These are phyloP conservation scores for Xenops minutus DNA, from an alignment of 2,797 vertebrate species.

Conservation along the genomic window DNA sequence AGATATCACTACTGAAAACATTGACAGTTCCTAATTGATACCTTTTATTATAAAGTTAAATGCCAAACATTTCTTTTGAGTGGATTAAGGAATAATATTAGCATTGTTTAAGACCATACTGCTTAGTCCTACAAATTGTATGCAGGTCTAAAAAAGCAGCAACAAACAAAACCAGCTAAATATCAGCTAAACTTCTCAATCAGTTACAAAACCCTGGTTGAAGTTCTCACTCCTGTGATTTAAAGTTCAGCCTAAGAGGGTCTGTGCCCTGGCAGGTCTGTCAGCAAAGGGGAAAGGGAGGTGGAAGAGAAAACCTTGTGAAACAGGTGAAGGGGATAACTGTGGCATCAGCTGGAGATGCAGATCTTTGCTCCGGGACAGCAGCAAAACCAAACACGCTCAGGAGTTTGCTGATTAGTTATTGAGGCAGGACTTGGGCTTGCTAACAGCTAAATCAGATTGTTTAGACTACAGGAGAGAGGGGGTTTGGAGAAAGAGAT, in stretches of 20 bases:
- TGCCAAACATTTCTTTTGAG: constrained; percentile 72
- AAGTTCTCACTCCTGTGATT: constrained; percentile 43
- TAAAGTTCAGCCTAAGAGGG: constrained; percentile 42
- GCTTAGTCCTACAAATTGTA: constrained; percentile 36
- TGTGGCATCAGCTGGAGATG: neutral
- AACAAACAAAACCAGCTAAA: neutral
- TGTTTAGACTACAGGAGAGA: constrained; percentile 26
- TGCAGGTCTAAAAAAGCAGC: constrained; percentile 5
- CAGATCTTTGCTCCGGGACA: neutral
- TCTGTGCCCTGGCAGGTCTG: neutral
- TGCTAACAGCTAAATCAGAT: neutral
- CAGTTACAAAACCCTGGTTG: constrained; percentile 25
- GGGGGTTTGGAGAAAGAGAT: neutral
- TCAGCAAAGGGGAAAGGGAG: neutral
- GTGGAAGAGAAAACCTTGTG: neutral
- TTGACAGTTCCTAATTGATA: constrained; percentile 79
- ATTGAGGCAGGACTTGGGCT: neutral
- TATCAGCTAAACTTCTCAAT: constrained; percentile 26
- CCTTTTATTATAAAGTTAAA: constrained; percentile 78
- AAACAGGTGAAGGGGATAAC: neutral
- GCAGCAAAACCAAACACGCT: neutral
- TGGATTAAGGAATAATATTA: constrained; percentile 69
- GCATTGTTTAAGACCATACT: constrained; percentile 52
- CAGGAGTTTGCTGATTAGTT: neutral
- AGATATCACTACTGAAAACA: constrained; percentile 80